Percentiles rank a stretch among this genome's conserved stretches.
Evolutionary conservation across 2,888 invertebrate genomes (phyloP).

Genomic region (Syrista parreyssii): DNA sequence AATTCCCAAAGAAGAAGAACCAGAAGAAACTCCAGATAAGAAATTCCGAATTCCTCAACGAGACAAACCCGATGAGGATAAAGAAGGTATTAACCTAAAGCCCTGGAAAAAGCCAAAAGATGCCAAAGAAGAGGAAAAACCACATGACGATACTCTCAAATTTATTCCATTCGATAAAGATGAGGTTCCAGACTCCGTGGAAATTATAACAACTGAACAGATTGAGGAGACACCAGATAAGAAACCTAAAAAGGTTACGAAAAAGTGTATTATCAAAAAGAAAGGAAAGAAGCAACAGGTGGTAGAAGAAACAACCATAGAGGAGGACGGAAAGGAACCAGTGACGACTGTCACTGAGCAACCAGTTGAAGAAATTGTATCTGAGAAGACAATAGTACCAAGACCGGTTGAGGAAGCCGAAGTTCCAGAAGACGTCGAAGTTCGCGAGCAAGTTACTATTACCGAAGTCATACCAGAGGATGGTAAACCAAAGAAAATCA

Average conservation of each 20-base stretch:
- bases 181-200: constrained; percentile 13
- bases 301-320: constrained; percentile 60
- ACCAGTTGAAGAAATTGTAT: constrained; percentile 41
- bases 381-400: constrained; percentile 24
- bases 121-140: constrained; percentile 49
- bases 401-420: constrained; percentile 38
- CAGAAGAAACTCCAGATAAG: constrained; percentile 45
- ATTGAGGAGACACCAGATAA: constrained; percentile 35
- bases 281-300: constrained; percentile 39
- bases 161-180: constrained; percentile 11
- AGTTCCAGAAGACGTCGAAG: constrained; percentile 30
- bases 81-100: constrained; percentile 39
- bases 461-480: constrained; percentile 40
- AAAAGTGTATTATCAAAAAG: constrained; percentile 55
- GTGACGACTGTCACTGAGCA: constrained; percentile 38
- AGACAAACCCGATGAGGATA: constrained; percentile 60
- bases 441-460: constrained; percentile 35
- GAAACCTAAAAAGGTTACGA: constrained; percentile 44
- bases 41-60: constrained; percentile 46
- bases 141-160: constrained; percentile 10
- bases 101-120: constrained; percentile 53
- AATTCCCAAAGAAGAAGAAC: constrained; percentile 43
- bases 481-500: constrained; percentile 22
- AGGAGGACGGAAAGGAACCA: constrained; percentile 35
- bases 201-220: constrained; percentile 22